Percentiles rank a stretch among this genome's conserved stretches.
phyloP scores from a whole-genome alignment of 2,797 vertebrate genomes.

The Tadarida brasiliensis region DNA sequence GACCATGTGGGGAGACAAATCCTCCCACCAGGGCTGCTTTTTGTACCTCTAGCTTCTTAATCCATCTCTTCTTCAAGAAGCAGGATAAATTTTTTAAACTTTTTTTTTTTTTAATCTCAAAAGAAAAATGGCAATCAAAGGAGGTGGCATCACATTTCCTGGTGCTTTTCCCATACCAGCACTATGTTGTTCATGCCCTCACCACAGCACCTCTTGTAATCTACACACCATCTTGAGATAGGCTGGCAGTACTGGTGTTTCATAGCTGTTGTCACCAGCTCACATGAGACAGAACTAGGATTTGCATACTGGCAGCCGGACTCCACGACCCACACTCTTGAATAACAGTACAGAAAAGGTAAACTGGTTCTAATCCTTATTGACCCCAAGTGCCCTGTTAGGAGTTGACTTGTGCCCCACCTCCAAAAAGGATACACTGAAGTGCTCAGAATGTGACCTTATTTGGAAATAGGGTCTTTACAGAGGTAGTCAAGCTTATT shows the following conservation, averaged over 20 bases:
- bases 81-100: not conserved
- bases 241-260: not conserved
- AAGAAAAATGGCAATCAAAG: not conserved
- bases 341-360: not conserved
- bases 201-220: not conserved
- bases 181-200: rapidly evolving
- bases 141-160: not conserved
- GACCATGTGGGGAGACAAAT: not conserved
- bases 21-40: not conserved
- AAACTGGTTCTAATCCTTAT: not conserved
- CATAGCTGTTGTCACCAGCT: not conserved
- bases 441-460: not conserved
- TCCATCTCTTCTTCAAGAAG: not conserved
- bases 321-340: not conserved
- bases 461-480: not conserved
- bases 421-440: not conserved
- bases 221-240: not conserved
- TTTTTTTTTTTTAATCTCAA: not conserved
- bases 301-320: not conserved
- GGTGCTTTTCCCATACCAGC: too few relatives aligned
- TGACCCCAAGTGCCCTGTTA: not conserved
- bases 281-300: not conserved
- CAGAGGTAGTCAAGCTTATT: not conserved
- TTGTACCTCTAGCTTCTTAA: not conserved
- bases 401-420: not conserved